Evolutionary conservation across 2,797 vertebrate genomes (phyloP), one percentile per base, ranked within the genome.

Genomic region (Takifugu rubripes): DNA sequence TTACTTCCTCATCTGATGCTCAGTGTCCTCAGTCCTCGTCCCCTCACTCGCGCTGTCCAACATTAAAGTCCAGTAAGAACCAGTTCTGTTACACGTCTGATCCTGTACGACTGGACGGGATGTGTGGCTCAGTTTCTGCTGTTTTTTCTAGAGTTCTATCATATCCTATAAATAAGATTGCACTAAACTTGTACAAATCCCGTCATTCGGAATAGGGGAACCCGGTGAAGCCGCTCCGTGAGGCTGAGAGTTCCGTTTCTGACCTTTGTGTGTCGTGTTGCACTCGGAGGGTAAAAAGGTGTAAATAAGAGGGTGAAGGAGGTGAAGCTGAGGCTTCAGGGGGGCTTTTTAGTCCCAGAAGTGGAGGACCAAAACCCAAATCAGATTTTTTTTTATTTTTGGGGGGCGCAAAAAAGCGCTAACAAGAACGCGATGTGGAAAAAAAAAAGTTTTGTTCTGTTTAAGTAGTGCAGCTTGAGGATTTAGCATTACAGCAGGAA

Each of bases 151-250:
- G 68, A 66, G 58, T 52, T 74, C 29, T 71, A 48, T 70, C 67
- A 71, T 54, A 78, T 73, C 54, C 59, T 77, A 68, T 54, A 73
- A 79, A 63, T 68, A 73, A 46, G 71, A 83, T 88, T 89, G 86
- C 87, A 88, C 84, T 84, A 86, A 83, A 83, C 71, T 31, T 87
- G 79, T 82, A 86, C 73, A 84, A 52, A 76, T 68, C 70, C 72
- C 74, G 59, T 72, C 48, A 1, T 72, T 72, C 42, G 33, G 54
- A 59, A 9, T 26, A 45, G 24, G 14, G n/a, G 74, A 64, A 74
- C 81, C 87, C 78, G 64, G 78, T 91, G 90, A 90, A 78, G 88
- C 79, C 48, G 17, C 25, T 2, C 6, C 27, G 9, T 53, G 0
- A 33, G 12, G 82, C 83, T 78, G 86, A 89, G 83, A 81, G 70